Evolutionary conservation across 2,113 vertebrate species (phyloP).

Genomic region (Gymnarchus niloticus): DNA sequence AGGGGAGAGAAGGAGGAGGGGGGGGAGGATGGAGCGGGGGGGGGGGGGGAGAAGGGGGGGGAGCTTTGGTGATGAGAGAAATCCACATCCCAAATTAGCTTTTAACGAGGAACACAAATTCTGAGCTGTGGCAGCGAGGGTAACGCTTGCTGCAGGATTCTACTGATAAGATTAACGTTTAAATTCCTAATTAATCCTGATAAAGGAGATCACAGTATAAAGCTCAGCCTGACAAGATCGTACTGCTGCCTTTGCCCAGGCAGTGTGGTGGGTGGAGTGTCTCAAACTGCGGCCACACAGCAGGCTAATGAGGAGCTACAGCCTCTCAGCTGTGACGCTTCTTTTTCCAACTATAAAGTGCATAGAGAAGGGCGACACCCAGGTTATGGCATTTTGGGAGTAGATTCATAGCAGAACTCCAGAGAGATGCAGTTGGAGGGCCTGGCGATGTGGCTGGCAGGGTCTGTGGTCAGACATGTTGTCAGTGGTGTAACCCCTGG

Average conservation of each 20-base stretch:
- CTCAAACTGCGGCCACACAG: background rate
- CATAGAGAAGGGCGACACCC: background rate
- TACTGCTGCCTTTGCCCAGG: constrained; percentile 41
- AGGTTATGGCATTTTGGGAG: background rate
- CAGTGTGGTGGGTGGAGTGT: background rate
- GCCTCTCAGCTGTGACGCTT: background rate
- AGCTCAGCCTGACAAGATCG: constrained; percentile 51
- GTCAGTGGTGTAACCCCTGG: background rate
- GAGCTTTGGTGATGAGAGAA: constrained; percentile 6
- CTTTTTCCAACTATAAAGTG: background rate
- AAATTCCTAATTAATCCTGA: constrained; percentile 66
- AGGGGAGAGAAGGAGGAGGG: background rate
- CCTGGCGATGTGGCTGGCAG: background rate
- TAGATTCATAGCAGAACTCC: background rate
- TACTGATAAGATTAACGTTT: constrained; percentile 60
- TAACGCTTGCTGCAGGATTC: constrained; percentile 25
- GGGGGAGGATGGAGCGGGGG: background rate
- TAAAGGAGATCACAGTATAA: constrained; percentile 56
- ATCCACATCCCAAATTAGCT: constrained; percentile 26
- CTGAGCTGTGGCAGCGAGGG: background rate
- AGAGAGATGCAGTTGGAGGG: background rate
- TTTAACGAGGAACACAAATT: constrained; percentile 23
- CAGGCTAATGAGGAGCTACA: constrained; percentile 8
- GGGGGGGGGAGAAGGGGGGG: background rate
- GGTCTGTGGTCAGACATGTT: background rate